Evolutionary conservation across 2,888 invertebrate species (phyloP).

Genomic region (Agonum fuliginosum): DNA sequence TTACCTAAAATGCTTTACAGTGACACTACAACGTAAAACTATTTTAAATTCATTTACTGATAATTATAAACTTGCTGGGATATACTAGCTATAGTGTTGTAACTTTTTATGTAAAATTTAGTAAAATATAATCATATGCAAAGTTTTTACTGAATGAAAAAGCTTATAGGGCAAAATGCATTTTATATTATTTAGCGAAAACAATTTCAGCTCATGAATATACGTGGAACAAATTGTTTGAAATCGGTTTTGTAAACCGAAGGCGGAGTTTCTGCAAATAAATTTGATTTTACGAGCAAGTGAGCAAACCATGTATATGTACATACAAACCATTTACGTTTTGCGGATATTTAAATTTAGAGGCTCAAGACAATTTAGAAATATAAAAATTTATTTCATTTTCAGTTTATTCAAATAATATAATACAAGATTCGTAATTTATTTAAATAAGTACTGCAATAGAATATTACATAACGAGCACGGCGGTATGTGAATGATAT

Average conservation of each 20-base stretch:
- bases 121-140: not conserved
- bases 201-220: slow-evolving; percentile 34
- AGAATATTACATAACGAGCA: too few species aligned
- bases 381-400: too few species aligned
- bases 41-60: too few species aligned
- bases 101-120: too few species aligned
- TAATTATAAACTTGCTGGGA: too few species aligned
- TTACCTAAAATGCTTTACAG: too few species aligned
- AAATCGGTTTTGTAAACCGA: slow-evolving; percentile 41
- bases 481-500: too few species aligned
- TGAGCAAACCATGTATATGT: slow-evolving; percentile 39
- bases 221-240: slow-evolving; percentile 41
- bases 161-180: not conserved
- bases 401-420: too few species aligned
- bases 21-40: too few species aligned
- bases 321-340: slow-evolving; percentile 47
- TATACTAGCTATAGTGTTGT: too few species aligned
- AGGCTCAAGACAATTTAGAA: slow-evolving; percentile 19
- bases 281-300: slow-evolving; percentile 49
- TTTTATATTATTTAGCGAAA: slow-evolving; percentile 27
- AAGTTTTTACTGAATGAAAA: not conserved
- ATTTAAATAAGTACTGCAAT: too few species aligned
- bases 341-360: slow-evolving; percentile 40
- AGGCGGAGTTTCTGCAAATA: slow-evolving; percentile 44
- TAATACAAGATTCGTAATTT: too few species aligned